Evolutionary conservation across 2,888 invertebrate species (phyloP), one percentile per base, ranked within the genome.

Genomic region (Sussaba pulchella): DNA sequence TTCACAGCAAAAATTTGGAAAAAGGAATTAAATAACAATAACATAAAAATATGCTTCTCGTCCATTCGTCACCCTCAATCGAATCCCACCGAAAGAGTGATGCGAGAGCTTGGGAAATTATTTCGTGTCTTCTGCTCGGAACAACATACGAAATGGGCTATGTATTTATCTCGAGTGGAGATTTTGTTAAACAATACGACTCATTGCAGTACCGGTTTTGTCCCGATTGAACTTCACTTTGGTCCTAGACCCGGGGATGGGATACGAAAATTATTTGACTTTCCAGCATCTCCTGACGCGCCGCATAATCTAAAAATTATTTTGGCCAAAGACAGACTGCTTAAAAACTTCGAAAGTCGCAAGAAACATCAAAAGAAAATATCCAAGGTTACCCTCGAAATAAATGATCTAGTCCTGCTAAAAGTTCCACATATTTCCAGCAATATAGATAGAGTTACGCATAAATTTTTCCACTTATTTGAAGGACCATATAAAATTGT

Each of bases 321-420:
- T 4, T 17, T 47, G 8, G 47, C 19, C 8, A 19, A 6, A 2
- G 47, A 47, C 14, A 3, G 19, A 19, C 9, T 47, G 2, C 6
- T 47, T 17, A 47, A 47, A 19, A 47, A 17, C 8, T 47, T 47
- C 9, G 19, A 47, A 19, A 19, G 19, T 47, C 47, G 47, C 1
- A 47, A 47, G 9, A 47, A 31, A 31, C 6, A 31, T 31, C 31
- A 31, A 31, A 31, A 31, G 31, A 31, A 31, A 31, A 31, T 31
- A 31, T 31, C 31, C 6, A 31, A 31, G 2, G 6, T 31, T 6
- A 31, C 31, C 6, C 31, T 31, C 6, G 31, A 2, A 31, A 41
- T 47, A 6, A 50, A 31, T 10, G 76, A 69, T 47, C 12, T 70
- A 3, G 70, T 76, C 0, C 26, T 76, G 1, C 8, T 76, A 5